Evolutionary conservation across 2,888 invertebrate species (phyloP).

Genomic region (Caenorhabditis becei): DNA sequence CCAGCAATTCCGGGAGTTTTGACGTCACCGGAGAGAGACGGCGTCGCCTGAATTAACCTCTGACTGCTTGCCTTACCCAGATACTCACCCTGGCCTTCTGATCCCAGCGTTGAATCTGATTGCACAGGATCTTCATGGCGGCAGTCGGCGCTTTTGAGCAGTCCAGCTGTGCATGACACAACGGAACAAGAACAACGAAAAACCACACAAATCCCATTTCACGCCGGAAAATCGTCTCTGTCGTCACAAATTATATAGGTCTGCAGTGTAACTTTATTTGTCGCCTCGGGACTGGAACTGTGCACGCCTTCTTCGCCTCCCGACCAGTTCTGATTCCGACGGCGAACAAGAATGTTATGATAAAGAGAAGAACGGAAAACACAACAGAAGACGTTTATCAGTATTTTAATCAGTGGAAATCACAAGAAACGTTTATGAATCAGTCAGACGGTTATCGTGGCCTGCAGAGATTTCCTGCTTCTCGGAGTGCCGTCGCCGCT

Average conservation of each 20-base stretch:
- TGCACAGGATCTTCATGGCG: slow-evolving; percentile 59
- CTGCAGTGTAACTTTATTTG: slow-evolving; percentile 10
- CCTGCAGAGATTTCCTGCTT: slow-evolving; percentile 17
- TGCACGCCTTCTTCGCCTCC: slow-evolving; percentile 11
- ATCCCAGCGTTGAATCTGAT: slow-evolving; percentile 66
- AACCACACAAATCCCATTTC: neutral
- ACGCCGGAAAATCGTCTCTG: neutral
- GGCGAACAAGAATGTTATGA: neutral
- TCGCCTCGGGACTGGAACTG: slow-evolving; percentile 17
- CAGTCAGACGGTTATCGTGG: neutral
- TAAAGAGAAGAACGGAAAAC: neutral
- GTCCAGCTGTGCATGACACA: slow-evolving; percentile 43
- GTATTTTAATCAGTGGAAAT: too few species aligned
- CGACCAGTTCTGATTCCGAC: slow-evolving; percentile 15
- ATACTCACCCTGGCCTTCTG: slow-evolving; percentile 55
- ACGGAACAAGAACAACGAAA: neutral
- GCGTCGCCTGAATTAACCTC: slow-evolving; percentile 61
- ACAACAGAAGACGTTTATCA: neutral
- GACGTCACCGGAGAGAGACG: slow-evolving; percentile 66
- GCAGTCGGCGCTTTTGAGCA: slow-evolving; percentile 63
- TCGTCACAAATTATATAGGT: neutral
- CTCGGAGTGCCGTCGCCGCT: slow-evolving; percentile 22
- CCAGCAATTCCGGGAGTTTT: slow-evolving; percentile 72
- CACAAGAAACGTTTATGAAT: neutral
- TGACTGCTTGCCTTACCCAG: neutral